Evolutionary conservation across 2,113 vertebrate genomes (phyloP).

Genomic region (Salvator merianae): DNA sequence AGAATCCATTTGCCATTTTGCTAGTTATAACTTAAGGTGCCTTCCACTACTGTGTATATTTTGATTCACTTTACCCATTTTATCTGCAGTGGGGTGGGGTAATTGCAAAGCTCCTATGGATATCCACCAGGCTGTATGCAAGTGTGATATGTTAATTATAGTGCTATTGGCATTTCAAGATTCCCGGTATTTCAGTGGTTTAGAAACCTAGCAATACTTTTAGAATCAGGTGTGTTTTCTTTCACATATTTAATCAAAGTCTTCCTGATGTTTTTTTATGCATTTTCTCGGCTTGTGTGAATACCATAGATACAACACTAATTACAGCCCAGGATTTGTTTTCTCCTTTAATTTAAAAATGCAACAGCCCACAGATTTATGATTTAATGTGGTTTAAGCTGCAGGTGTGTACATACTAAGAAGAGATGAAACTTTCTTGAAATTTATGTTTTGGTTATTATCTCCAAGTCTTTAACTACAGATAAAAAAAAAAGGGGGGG

Average conservation of each 20-base stretch:
- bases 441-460: not conserved
- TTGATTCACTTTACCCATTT: not conserved
- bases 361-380: not conserved
- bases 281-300: not conserved
- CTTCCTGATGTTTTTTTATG: constrained; percentile 31
- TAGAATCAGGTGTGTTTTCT: not conserved
- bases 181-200: fast-evolving
- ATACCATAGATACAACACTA: not conserved
- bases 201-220: fast-evolving
- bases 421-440: not conserved
- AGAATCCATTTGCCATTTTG: constrained; percentile 41
- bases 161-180: not conserved
- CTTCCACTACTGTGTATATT: constrained; percentile 7
- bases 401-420: not conserved
- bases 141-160: not conserved
- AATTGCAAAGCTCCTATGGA: not conserved
- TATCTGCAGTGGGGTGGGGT: not conserved
- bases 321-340: not conserved
- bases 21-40: not conserved
- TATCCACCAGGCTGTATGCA: not conserved
- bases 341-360: not conserved
- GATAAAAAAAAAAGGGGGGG: not conserved
- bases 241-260: not conserved
- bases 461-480: not conserved
- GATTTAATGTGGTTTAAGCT: not conserved